Conservation (phyloP, 2,797 vertebrate species). For the Brotula barbata region DNA sequence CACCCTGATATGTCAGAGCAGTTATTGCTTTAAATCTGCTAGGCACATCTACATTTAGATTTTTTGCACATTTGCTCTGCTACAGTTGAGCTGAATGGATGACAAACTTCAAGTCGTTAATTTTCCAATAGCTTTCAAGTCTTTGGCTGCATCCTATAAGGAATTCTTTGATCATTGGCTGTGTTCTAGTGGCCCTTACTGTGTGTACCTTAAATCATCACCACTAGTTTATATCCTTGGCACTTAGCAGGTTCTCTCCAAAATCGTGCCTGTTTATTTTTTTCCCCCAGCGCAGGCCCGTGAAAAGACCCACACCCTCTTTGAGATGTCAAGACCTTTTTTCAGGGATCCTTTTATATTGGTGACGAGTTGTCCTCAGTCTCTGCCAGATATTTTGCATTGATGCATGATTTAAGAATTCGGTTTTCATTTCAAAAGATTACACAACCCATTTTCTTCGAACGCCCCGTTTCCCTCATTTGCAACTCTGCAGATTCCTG, state of each 20-base stretch:
- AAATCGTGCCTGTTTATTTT: conserved; percentile 19
- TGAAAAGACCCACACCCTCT: neutral
- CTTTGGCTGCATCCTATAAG: conserved; percentile 10
- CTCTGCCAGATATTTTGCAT: neutral
- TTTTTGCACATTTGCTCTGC: conserved; percentile 8
- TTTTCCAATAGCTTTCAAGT: conserved; percentile 27
- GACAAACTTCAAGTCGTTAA: conserved; percentile 13
- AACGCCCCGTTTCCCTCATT: too few relatives aligned
- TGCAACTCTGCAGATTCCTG: too few relatives aligned
- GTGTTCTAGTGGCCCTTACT: conserved; percentile 22
- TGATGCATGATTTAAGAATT: neutral
- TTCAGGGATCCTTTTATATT: neutral
- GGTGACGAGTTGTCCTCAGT: neutral
- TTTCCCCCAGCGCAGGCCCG: neutral
- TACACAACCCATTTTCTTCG: neutral
- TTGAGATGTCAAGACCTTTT: neutral
- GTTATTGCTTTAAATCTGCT: conserved; percentile 5
- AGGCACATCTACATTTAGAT: conserved; percentile 7
- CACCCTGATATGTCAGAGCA: neutral
- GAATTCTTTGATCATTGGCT: conserved; percentile 17
- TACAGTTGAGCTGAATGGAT: conserved; percentile 11
- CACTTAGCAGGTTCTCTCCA: conserved; percentile 7
- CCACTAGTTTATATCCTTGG: conserved; percentile 16
- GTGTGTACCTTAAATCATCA: conserved; percentile 34
- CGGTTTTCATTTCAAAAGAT: neutral